Conservation (phyloP, 2,797 vertebrate species). For the Pangasius djambal region DNA sequence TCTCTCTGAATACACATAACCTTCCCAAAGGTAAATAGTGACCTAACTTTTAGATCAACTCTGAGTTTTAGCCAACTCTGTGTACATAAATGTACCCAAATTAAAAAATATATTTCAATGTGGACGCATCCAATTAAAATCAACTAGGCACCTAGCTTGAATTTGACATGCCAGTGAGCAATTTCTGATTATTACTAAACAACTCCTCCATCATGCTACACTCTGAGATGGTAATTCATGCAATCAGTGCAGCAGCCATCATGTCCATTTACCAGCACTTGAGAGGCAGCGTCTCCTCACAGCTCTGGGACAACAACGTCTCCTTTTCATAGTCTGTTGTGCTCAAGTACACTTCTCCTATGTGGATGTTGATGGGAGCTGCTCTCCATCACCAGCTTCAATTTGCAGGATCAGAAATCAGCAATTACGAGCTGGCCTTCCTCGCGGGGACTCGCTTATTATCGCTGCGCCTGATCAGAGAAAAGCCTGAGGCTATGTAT, state of each 20-base stretch:
- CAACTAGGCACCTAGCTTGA: not conserved
- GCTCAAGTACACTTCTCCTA: constrained; percentile 43
- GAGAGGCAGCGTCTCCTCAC: not conserved
- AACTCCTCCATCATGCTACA: not conserved
- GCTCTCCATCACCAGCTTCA: constrained; percentile 48
- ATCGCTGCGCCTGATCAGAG: constrained; percentile 34
- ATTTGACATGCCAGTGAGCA: not conserved
- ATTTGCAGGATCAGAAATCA: constrained; percentile 60
- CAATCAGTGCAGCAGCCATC: constrained; percentile 34
- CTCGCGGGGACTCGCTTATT: constrained; percentile 46
- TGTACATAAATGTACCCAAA: not conserved
- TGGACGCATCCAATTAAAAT: not conserved
- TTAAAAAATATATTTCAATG: not conserved
- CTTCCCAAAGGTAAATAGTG: not conserved
- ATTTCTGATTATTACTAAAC: not conserved
- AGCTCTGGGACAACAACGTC: constrained; percentile 15
- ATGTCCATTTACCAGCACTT: constrained; percentile 33
- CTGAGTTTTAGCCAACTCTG: no score
- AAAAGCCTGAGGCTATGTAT: constrained; percentile 36
- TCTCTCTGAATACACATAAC: not conserved
- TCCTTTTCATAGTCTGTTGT: constrained; percentile 45
- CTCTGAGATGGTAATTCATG: constrained; percentile 12
- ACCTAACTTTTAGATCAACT: not conserved
- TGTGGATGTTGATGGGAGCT: constrained; percentile 37
- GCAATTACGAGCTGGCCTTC: constrained; percentile 53